Evolutionary conservation across 2,797 vertebrate genomes (phyloP), one percentile per base, ranked within the genome.

Genomic region (Alectoris magna): DNA sequence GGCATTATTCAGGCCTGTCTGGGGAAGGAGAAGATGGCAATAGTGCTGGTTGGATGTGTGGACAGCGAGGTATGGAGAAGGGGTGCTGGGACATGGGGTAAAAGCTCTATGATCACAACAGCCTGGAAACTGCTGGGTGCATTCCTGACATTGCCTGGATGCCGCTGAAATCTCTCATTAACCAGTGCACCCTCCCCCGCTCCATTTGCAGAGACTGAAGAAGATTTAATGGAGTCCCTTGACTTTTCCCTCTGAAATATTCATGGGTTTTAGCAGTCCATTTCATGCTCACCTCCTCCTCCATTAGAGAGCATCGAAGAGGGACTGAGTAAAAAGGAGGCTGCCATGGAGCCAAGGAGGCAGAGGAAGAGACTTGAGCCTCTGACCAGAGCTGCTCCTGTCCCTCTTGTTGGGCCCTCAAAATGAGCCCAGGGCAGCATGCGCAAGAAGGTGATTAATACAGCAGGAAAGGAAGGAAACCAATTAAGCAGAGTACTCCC

Each of bases 181-280:
- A 91, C 64, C 62, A 87, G 74, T 2, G 1, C 85, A 56, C 67
- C 73, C 74, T 0, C 63, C 90, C 67, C 91, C 71, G 86, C 76
- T 96, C 95, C 92, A 96, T 96, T 97, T 97, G 94, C 82, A 83
- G 82, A 92, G 70, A 63, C 74, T 76, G 79, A 95, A 87, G 36
- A 77, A 91, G 87, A 93, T 96, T 97, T 98, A 96, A 98, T 96
- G 94, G 94, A 97, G 95, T 97, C 96, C 82, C 96, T 94, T 93
- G 97, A 92, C 94, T 97, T 97, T 95, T 93, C 79, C 83, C 67
- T 95, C 95, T 98, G 96, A 98, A 98, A 97, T 97, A 98, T 97
- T 97, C 85, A 98, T 97, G 92, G 80, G 87, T 93, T 96, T 97
- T 96, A 97, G 95, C 94, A 95, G 93, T 79, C 94, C 93, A 94